Evolutionary conservation across 1,140 invertebrate genomes (phyloP).

Genomic region (Probaryconus sp.): DNA sequence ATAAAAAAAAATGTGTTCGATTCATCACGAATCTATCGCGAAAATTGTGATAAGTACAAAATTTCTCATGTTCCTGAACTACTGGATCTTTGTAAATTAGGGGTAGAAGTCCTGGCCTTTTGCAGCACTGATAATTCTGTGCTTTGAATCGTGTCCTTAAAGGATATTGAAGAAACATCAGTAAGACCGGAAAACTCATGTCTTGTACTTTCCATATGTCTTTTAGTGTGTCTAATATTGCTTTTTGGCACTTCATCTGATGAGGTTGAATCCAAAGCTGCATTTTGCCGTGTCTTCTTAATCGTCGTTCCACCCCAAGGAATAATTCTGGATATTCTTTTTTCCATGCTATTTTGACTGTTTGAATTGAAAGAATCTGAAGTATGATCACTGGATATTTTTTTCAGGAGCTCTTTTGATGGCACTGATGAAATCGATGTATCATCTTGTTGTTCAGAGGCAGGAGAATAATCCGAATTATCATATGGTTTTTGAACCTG

Average conservation of each 20-base stretch:
- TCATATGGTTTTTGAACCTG: background rate
- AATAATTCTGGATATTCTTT: constrained; percentile 80
- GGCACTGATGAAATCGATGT: constrained; percentile 20
- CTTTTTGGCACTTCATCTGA: constrained; percentile 73
- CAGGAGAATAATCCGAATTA: constrained; percentile 7
- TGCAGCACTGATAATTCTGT: constrained; percentile 73
- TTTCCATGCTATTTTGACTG: constrained; percentile 71
- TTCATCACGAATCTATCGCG: too few species aligned
- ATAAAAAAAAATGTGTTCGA: too few species aligned
- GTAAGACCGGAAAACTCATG: constrained; percentile 70
- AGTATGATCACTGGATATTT: constrained; percentile 65
- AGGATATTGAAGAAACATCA: constrained; percentile 76
- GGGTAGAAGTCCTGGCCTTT: constrained; percentile 75
- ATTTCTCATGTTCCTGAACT: too few species aligned
- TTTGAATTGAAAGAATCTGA: constrained; percentile 73
- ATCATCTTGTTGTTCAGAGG: background rate
- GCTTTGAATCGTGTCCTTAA: constrained; percentile 73
- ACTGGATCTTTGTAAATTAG: constrained; percentile 69
- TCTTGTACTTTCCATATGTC: constrained; percentile 56
- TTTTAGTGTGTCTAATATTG: constrained; percentile 67
- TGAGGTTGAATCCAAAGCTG: constrained; percentile 81
- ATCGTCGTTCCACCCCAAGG: constrained; percentile 83
- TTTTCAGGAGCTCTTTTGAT: constrained; percentile 38
- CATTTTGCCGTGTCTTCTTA: constrained; percentile 82
- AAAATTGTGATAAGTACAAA: too few species aligned